Percentiles rank a stretch among this genome's conserved stretches.
Conservation (phyloP, 2,797 vertebrate genomes). For the Gymnothorax javanicus region DNA sequence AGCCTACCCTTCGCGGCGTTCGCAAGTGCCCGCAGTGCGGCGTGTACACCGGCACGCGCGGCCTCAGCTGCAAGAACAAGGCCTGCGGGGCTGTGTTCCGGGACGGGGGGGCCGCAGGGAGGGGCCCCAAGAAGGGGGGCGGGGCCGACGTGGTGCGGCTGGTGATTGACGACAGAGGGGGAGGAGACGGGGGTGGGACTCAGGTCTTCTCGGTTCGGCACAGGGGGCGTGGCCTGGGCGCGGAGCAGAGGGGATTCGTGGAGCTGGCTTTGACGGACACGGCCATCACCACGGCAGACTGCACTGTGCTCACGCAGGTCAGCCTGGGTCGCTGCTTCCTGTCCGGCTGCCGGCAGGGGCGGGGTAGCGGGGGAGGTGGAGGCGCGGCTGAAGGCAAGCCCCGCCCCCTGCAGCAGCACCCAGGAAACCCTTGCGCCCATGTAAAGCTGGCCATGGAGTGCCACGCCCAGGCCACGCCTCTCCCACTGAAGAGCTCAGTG, state of each 20-base stretch:
- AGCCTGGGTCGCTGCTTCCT: conserved; percentile 86
- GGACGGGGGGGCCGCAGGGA: conserved; percentile 64
- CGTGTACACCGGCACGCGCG: conserved; percentile 89
- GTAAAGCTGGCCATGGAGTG: conserved; percentile 85
- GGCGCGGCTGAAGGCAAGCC: background rate
- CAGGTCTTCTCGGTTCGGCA: conserved; percentile 66
- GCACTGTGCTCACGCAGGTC: conserved; percentile 79
- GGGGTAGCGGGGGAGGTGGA: background rate
- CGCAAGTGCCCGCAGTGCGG: conserved; percentile 88
- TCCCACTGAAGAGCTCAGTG: conserved; percentile 84
- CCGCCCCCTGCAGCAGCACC: conserved; percentile 20
- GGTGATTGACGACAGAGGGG: conserved; percentile 71
- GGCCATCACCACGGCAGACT: conserved; percentile 78
- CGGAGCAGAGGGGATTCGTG: conserved; percentile 81
- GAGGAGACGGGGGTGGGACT: background rate
- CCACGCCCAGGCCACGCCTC: conserved; percentile 75
- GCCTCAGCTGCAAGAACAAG: conserved; percentile 95
- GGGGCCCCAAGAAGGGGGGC: conserved; percentile 66
- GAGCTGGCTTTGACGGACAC: conserved; percentile 84
- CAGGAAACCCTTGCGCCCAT: conserved; percentile 84
- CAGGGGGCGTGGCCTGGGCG: conserved; percentile 68
- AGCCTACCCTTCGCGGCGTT: conserved; percentile 88
- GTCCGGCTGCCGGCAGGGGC: conserved; percentile 72
- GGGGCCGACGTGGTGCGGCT: conserved; percentile 78
- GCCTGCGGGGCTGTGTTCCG: conserved; percentile 86